Percentiles rank a stretch among this genome's conserved stretches.
These are phyloP conservation scores for Halictus rubicundus DNA, from an alignment of 1,140 invertebrate genomes.

Conservation along the genomic window DNA sequence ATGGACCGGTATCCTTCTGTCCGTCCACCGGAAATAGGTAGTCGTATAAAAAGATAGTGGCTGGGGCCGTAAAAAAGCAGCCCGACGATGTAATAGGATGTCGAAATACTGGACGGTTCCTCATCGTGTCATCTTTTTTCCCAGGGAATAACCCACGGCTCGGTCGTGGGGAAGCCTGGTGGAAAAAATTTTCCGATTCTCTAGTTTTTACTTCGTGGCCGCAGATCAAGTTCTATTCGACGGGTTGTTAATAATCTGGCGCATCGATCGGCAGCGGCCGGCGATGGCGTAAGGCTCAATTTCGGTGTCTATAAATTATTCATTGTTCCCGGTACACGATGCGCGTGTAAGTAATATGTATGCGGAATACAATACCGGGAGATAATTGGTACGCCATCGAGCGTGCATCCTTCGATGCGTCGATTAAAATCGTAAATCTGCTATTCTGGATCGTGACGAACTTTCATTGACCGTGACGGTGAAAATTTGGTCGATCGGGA, in stretches of 20 bases:
- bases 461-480: no score
- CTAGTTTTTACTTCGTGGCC: not conserved
- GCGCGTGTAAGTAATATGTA: constrained; percentile 39
- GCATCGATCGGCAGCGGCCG: constrained; percentile 13
- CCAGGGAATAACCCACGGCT: not conserved
- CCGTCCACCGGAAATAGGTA: constrained; percentile 27
- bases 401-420: constrained; percentile 13
- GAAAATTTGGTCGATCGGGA: no score
- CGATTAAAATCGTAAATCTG: constrained; percentile 10
- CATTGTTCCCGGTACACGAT: constrained; percentile 24
- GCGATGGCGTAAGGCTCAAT: constrained; percentile 40
- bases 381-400: constrained; percentile 31
- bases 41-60: constrained; percentile 14
- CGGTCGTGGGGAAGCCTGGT: not conserved
- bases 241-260: constrained; percentile 35
- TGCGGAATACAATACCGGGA: constrained; percentile 19
- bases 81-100: constrained; percentile 8
- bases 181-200: not conserved
- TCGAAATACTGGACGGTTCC: not conserved
- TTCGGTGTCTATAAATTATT: constrained; percentile 49
- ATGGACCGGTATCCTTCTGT: constrained; percentile 24
- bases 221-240: constrained; percentile 4
- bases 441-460: not conserved
- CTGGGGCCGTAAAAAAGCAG: constrained; percentile 26
- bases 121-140: not conserved